Base-by-base conservation (phyloP, 1,140 invertebrate genomes). In the Apis dorsata region DNA sequence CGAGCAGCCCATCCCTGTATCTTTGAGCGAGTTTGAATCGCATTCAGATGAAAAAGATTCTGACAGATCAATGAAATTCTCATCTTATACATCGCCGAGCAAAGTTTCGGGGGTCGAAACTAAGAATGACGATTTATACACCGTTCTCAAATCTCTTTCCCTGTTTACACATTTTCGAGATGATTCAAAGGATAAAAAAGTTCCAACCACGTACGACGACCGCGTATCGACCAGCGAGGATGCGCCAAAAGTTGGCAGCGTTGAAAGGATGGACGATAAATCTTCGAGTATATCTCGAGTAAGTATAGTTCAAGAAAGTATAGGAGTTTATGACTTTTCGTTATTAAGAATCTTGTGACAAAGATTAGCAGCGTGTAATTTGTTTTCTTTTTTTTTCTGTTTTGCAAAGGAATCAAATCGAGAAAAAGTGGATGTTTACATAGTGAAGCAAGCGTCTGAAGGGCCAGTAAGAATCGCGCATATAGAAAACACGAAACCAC, bases 391-490 rank as follows among this genome's bases (percentile, higher is more conserved):
- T 8, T n/a, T 1, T 5, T 49, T 49, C 24, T 62, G 9, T 9
- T n/a, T 44, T 21, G 5, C 5, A 19, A 1, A 74, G 72, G 1
- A 59, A 0, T n/a, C 55, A 34, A 1, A 5, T 11, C 4, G 44
- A n/a, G 21, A 34, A 3, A 59, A 73, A 11, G 34, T 44, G 53
- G 69, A 73, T n/a, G 51, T n/a, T 49, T 73, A 51, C 8, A 21
- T 72, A 13, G 53, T 83, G 53, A 79, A 73, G 24, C 68, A 28
- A 15, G 28, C 49, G 51, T 53, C 19, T 21, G 65, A 55, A 11
- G 69, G 69, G 59, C 53, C 62, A 1, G 34, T 83, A 17, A 70
- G 34, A 59, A n/a, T 78, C n/a, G 34, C 59, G 9, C 44, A 55
- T 1, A 21, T 73, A 13, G 28, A 66, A 44, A 60, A 66, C 19